These are phyloP conservation scores for Melanocharis versteri DNA, from an alignment of 2,113 vertebrate genomes.

Conservation along the genomic window DNA sequence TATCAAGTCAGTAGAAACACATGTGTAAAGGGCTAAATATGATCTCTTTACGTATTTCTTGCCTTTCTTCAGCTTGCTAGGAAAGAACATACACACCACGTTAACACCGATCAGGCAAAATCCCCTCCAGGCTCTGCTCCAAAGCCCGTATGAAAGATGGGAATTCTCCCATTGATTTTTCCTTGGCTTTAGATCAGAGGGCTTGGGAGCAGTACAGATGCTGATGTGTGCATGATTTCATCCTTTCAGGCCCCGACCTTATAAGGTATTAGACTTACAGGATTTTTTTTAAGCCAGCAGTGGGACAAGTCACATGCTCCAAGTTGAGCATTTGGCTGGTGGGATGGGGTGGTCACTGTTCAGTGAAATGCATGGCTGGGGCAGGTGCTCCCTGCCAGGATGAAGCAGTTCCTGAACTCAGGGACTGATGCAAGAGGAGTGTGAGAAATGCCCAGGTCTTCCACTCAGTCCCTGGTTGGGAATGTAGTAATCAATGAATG, in stretches of 20 bases:
- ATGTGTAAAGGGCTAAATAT: neutral
- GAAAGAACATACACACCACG: neutral
- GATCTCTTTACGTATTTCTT: neutral
- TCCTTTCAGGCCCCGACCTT: neutral
- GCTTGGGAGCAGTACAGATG: neutral
- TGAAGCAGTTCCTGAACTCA: neutral
- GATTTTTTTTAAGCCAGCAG: neutral
- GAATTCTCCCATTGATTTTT: slow-evolving; percentile 40
- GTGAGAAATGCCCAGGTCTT: neutral
- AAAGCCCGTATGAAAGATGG: slow-evolving; percentile 3
- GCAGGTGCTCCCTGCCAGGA: neutral
- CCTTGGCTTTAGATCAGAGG: slow-evolving; percentile 36
- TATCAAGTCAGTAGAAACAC: neutral
- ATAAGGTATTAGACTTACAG: neutral
- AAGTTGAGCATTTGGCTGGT: neutral
- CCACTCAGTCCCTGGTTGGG: neutral
- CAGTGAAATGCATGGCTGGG: neutral
- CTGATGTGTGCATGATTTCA: neutral
- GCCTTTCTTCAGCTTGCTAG: neutral
- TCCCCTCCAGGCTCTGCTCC: slow-evolving; percentile 27
- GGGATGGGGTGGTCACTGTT: neutral
- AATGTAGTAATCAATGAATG: neutral
- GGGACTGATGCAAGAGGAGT: neutral
- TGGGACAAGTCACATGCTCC: neutral
- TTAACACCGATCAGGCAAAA: neutral